Evolutionary conservation across 2,888 invertebrate genomes (phyloP).

Genomic region (Tyria jacobaeae): DNA sequence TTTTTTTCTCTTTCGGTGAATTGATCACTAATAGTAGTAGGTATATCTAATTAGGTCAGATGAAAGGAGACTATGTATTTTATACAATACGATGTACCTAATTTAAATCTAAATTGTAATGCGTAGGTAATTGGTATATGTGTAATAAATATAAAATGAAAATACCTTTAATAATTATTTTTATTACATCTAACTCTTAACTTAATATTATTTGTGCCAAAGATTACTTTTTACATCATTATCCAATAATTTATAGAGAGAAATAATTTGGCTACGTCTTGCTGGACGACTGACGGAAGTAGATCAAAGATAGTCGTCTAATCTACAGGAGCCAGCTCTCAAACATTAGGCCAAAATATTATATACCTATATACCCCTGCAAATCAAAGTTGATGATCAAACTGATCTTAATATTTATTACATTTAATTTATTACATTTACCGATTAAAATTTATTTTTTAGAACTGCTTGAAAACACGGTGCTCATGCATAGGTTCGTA

Average conservation of each 20-base stretch:
- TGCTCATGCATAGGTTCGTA: neutral
- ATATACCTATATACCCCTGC: neutral
- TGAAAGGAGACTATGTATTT: no score
- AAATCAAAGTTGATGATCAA: neutral
- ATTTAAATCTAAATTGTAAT: no score
- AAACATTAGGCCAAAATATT: neutral
- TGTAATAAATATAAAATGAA: conserved; percentile 43
- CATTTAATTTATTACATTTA: no score
- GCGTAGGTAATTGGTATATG: no score
- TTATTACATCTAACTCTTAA: conserved; percentile 76
- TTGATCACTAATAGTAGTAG: no score
- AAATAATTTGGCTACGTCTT: conserved; percentile 47
- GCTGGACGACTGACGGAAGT: conserved; percentile 63
- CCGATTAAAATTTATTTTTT: no score
- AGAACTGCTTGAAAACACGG: neutral
- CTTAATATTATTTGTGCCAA: conserved; percentile 79
- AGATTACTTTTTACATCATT: conserved; percentile 75
- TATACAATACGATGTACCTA: no score
- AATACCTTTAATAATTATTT: conserved; percentile 48
- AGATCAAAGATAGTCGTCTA: conserved; percentile 14
- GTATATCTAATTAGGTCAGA: no score
- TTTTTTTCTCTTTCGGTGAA: no score
- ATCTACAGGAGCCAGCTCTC: neutral
- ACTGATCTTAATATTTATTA: neutral
- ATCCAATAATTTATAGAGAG: conserved; percentile 49